Base-by-base conservation (phyloP, 2,888 invertebrate species). In the Tipula lateralis region DNA sequence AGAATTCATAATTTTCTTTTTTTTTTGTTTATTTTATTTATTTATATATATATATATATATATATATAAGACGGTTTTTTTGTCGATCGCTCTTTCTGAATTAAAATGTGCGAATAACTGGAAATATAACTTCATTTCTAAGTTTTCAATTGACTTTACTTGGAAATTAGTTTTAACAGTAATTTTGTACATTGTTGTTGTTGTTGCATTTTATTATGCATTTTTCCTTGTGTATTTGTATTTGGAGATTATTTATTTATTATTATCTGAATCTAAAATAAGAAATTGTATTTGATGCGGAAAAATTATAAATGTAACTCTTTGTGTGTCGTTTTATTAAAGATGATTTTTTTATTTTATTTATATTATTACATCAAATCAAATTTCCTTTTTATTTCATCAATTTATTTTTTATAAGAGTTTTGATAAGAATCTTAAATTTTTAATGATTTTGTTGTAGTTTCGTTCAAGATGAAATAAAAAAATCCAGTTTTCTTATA, bases 41-140 rank as follows among this genome's bases (percentile, higher is more conserved):
- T 29, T 29, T 82, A n/a, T n/a, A n/a, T n/a, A n/a, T n/a, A n/a
- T n/a, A n/a, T n/a, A n/a, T n/a, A n/a, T n/a, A n/a, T n/a, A n/a
- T n/a, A n/a, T n/a, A n/a, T n/a, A n/a, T n/a, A n/a, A n/a, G n/a
- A n/a, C n/a, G n/a, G n/a, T 81, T 30, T 13, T 29, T 82, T 82
- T 82, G n/a, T 82, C 30, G 66, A 66, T 66, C 66, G 66, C 24
- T 66, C 7, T 66, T 66, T 66, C 24, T 66, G 66, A 66, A 66
- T 66, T 66, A 66, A 66, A 66, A 66, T 66, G 66, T 66, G 66
- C 30, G 84, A 85, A 84, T 85, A 80, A 84, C 85, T 85, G 84
- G 85, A 85, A 85, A 84, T 84, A 36, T 50, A 84, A 83, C 84
- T 80, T 85, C 39, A 85, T 85, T 85, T 85, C 85, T 85, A 66